Evolutionary conservation across 1,140 invertebrate species (phyloP).

Genomic region (Aphaenogaster rudis): DNA sequence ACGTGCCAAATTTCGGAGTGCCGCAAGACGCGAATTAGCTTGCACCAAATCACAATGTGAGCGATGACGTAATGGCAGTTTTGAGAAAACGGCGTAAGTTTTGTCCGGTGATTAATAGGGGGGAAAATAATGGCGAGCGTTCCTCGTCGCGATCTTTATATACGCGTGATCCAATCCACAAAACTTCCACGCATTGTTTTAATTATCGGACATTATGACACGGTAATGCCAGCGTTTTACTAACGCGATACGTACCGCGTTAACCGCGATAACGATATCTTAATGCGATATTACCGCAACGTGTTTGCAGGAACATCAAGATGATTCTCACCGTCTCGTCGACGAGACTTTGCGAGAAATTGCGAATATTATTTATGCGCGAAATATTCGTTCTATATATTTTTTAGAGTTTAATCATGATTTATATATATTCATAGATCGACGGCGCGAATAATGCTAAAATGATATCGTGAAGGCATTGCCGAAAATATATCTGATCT

Average conservation of each 20-base stretch:
- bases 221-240: not conserved
- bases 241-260: not conserved
- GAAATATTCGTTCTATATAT: not conserved
- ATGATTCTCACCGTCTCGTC: constrained; percentile 30
- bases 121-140: not conserved
- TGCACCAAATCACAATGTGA: not conserved
- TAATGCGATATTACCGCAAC: constrained; percentile 17
- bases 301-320: constrained; percentile 18
- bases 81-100: not conserved
- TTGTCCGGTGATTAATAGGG: not conserved
- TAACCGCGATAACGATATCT: constrained; percentile 45
- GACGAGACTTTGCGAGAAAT: not conserved
- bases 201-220: constrained; percentile 24
- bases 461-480: not conserved
- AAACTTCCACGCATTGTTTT: not conserved
- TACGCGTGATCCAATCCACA: not conserved
- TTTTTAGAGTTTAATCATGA: not conserved
- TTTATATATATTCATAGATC: not conserved
- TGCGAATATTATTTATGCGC: not conserved
- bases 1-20: constrained; percentile 18
- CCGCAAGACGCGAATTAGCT: not conserved
- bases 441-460: not conserved
- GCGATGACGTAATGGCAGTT: not conserved
- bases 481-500: not conserved
- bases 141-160: not conserved